phyloP scores from a whole-genome alignment of 2,888 invertebrate species.

The Spialia ferax region DNA sequence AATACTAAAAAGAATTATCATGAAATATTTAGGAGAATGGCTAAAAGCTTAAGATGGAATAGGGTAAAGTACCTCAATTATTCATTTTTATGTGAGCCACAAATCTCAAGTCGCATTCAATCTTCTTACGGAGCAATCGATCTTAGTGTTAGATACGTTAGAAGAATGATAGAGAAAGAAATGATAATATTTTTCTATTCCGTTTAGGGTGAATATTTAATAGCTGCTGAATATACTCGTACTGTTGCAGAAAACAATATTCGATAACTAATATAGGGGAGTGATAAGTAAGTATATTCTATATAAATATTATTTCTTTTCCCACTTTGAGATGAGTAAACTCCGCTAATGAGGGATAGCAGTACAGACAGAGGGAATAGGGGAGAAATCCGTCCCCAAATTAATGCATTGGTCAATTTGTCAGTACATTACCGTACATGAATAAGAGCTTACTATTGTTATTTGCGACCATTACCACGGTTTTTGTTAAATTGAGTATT shows the following conservation, averaged over 20 bases:
- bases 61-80: constrained; percentile 23
- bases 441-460: constrained; percentile 24
- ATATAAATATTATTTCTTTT: constrained; percentile 58
- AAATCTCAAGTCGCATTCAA: constrained; percentile 72
- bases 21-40: constrained; percentile 10
- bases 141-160: constrained; percentile 64
- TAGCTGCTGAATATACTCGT: constrained; percentile 50
- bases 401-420: constrained; percentile 51
- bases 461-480: neutral
- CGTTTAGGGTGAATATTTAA: constrained; percentile 75
- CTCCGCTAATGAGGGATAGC: constrained; percentile 43
- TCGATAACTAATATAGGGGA: constrained; percentile 50
- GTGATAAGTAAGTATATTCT: constrained; percentile 58
- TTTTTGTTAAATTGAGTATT: neutral
- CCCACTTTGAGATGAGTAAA: constrained; percentile 51
- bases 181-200: constrained; percentile 52
- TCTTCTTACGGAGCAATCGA: constrained; percentile 65
- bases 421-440: constrained; percentile 49
- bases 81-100: constrained; percentile 51
- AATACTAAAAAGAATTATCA: neutral
- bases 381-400: constrained; percentile 33
- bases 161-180: constrained; percentile 63
- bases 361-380: constrained; percentile 41
- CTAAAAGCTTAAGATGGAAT: neutral
- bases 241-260: constrained; percentile 58